Conservation (phyloP, 2,797 vertebrate species). For the Falco cherrug region DNA sequence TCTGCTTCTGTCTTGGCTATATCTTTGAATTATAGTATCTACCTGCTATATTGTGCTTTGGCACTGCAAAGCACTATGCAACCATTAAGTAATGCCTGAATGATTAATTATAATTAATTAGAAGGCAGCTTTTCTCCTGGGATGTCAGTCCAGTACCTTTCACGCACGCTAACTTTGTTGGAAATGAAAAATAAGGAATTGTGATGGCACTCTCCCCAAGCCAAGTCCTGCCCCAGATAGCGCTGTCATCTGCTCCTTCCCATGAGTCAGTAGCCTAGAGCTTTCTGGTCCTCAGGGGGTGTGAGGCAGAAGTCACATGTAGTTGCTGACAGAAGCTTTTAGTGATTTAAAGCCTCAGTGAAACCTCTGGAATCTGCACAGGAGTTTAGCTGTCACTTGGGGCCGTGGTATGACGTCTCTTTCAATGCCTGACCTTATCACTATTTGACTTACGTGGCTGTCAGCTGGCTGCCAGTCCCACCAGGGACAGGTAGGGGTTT, state of each 20-base stretch:
- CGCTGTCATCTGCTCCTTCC: constrained; percentile 56
- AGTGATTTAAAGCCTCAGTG: constrained; percentile 47
- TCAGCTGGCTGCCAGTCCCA: neutral
- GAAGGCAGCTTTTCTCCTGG: constrained; percentile 33
- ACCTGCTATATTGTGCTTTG: constrained; percentile 8
- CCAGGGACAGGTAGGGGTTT: neutral
- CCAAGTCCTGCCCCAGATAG: constrained; percentile 62
- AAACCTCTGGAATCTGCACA: constrained; percentile 30
- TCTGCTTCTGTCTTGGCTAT: neutral
- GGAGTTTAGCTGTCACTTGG: constrained; percentile 50
- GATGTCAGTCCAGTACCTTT: constrained; percentile 46
- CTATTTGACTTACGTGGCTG: neutral
- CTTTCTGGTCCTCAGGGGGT: constrained; percentile 18
- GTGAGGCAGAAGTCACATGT: constrained; percentile 34
- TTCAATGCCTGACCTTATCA: constrained; percentile 1
- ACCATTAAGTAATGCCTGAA: constrained; percentile 66
- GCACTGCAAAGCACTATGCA: constrained; percentile 38
- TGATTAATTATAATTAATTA: constrained; percentile 67
- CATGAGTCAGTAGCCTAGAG: constrained; percentile 58
- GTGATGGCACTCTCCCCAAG: constrained; percentile 40
- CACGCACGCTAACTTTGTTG: neutral
- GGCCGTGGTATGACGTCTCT: constrained; percentile 17
- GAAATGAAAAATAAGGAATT: constrained; percentile 52
- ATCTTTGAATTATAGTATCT: neutral
- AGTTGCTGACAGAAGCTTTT: constrained; percentile 59